A percentile compares a stretch with the other conserved stretches of the same genome.
These are phyloP conservation scores for Orthosia incerta DNA, from an alignment of 2,888 invertebrate species.

Conservation along the genomic window DNA sequence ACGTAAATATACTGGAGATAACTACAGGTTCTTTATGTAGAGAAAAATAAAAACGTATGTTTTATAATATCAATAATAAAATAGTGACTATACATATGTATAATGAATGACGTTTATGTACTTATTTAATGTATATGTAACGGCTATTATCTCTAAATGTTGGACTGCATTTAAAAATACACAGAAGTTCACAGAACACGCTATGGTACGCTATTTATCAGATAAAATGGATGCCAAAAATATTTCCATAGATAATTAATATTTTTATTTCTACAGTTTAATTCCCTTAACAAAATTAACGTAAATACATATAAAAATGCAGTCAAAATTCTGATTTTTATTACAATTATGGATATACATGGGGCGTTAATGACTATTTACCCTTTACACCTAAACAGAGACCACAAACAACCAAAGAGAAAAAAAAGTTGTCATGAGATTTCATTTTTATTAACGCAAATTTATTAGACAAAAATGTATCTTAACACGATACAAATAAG, in stretches of 20 bases:
- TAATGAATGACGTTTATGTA: slow-evolving; percentile 45
- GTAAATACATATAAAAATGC: slow-evolving; percentile 43
- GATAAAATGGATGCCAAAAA: slow-evolving; percentile 9
- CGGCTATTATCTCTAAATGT: slow-evolving; percentile 17
- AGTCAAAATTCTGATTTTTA: slow-evolving; percentile 42
- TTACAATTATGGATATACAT: slow-evolving; percentile 26
- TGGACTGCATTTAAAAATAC: slow-evolving; percentile 47
- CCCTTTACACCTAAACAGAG: slow-evolving; percentile 48
- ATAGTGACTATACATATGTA: slow-evolving; percentile 58
- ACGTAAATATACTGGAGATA: slow-evolving; percentile 22
- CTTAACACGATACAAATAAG: slow-evolving; percentile 14
- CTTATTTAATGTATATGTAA: slow-evolving; percentile 50
- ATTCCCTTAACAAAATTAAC: neutral
- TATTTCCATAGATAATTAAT: neutral
- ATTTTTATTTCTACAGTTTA: neutral
- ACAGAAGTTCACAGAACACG: neutral
- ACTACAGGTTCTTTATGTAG: slow-evolving; percentile 14
- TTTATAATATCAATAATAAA: slow-evolving; percentile 42
- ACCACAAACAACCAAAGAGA: slow-evolving; percentile 48
- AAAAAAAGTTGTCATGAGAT: slow-evolving; percentile 59
- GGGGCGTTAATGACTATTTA: slow-evolving; percentile 56
- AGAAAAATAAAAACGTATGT: slow-evolving; percentile 33
- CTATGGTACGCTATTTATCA: slow-evolving; percentile 3
- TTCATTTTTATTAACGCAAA: slow-evolving; percentile 37
- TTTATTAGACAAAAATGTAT: slow-evolving; percentile 34